Evolutionary conservation across 2,113 vertebrate genomes (phyloP).

Genomic region (Alligator sinensis): DNA sequence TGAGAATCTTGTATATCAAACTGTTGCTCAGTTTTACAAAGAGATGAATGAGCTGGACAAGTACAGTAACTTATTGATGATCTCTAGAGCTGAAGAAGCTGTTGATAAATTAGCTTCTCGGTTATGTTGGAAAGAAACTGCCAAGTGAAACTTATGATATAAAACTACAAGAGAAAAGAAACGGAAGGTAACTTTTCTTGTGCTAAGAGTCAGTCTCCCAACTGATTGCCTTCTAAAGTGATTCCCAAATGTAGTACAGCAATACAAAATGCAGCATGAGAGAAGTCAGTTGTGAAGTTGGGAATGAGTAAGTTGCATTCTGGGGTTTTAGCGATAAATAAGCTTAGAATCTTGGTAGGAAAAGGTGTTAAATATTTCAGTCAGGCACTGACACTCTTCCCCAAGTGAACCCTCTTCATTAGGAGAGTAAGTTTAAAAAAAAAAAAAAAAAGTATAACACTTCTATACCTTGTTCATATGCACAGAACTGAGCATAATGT

Average conservation of each 20-base stretch:
- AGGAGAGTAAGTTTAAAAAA: not conserved
- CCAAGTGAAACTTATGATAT: not conserved
- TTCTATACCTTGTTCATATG: not conserved
- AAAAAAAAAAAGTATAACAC: not conserved
- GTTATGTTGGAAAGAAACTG: not conserved
- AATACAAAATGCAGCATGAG: not conserved
- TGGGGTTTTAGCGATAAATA: not conserved
- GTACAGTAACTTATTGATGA: not conserved
- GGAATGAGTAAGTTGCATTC: not conserved
- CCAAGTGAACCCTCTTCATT: not conserved
- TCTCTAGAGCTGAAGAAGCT: not conserved
- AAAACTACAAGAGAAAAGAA: not conserved
- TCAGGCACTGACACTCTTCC: not conserved
- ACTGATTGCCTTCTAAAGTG: not conserved
- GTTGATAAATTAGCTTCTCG: not conserved
- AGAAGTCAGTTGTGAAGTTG: not conserved
- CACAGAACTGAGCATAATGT: not conserved
- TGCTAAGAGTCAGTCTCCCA: not conserved
- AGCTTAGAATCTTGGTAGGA: not conserved
- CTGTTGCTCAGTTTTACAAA: not conserved
- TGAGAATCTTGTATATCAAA: slow-evolving; percentile 62
- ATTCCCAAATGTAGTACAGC: not conserved
- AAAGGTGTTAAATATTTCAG: not conserved
- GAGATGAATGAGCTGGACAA: not conserved
- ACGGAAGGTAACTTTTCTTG: not conserved